Base-by-base conservation (phyloP, 1,140 invertebrate genomes). In the Ridgeia piscesae region DNA sequence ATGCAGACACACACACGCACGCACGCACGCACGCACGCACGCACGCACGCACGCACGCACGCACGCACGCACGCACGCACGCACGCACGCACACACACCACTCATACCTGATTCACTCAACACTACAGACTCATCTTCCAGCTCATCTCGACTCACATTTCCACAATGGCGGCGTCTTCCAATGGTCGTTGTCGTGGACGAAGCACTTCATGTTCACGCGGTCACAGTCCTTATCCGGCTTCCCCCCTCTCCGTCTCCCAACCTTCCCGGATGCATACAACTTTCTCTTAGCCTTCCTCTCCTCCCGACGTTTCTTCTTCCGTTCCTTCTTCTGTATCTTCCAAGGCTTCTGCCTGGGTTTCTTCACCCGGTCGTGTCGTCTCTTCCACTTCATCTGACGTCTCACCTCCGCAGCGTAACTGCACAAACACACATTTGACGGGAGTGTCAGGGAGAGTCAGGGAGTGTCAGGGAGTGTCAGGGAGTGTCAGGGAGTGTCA, bases 101-200 rank as follows among this genome's bases (percentile, higher is more conserved):
- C 58, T 4, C 58, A 77, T 4, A 4, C 2, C 58, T 21, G 58
- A 77, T 21, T n/a, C n/a, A 77, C 14, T 77, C 58, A 77, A 77
- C 58, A 21, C 27, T 77, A 77, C 2, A 77, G 27, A 1, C 11
- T 31, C 17, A 31, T 27, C 27, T 77, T 31, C 58, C 14, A 27
- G 48, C 21, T 0, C 21, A 50, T 21, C 48, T 50, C 48, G 21
- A 77, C 91, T 77, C 88, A 92, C 91, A 88, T 33, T 92, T 88
- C 98, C 98, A 99, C 6, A 98, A 96, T 6, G 98, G 98, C 2
- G 98, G 97, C 0, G 98, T 99, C 93, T 97, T 97, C 98, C 98
- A 99, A 94, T 99, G 98, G 94, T 98, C 97, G 94, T 98, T 98
- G 95, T 99, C 98, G 95, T 99, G 98, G 93, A 98, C 98, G 96